A percentile compares a stretch with the other conserved stretches of the same genome.
These are phyloP conservation scores for Psylliodes chrysocephalus DNA, from an alignment of 2,888 invertebrate species.

Conservation along the genomic window DNA sequence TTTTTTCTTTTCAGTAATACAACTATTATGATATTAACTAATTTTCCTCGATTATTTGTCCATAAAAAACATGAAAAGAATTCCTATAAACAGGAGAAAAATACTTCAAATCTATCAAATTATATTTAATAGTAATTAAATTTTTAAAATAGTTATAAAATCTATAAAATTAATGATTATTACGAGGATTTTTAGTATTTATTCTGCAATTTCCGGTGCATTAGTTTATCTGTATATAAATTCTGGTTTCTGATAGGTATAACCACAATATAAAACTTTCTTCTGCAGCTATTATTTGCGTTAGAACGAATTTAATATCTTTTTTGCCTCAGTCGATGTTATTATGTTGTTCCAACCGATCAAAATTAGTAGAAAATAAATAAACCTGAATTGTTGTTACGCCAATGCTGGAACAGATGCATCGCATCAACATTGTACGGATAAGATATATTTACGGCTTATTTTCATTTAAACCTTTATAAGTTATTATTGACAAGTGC, in stretches of 20 bases:
- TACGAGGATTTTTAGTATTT: neutral
- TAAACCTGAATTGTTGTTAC: slow-evolving; percentile 5
- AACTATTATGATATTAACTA: no score
- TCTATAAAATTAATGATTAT: no score
- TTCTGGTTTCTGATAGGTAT: neutral
- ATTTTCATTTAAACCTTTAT: slow-evolving; percentile 25
- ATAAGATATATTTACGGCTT: slow-evolving; percentile 24
- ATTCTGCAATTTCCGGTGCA: neutral
- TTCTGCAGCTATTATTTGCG: neutral
- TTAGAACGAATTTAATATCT: slow-evolving; percentile 5
- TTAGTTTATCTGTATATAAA: neutral
- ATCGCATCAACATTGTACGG: slow-evolving; percentile 19
- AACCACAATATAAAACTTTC: neutral
- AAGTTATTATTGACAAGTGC: slow-evolving; percentile 28
- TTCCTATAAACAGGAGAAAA: no score
- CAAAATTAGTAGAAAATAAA: slow-evolving; percentile 8
- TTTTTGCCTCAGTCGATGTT: neutral
- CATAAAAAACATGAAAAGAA: no score
- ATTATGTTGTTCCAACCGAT: slow-evolving; percentile 2
- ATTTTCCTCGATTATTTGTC: no score
- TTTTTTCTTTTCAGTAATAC: no score
- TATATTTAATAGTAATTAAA: no score
- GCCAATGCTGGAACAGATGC: slow-evolving; percentile 24
- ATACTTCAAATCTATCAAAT: no score
- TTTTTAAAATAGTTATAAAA: no score